Evolutionary conservation across 2,888 invertebrate species (phyloP), one percentile per base, ranked within the genome.

Genomic region (Psylliodes chrysocephalus): DNA sequence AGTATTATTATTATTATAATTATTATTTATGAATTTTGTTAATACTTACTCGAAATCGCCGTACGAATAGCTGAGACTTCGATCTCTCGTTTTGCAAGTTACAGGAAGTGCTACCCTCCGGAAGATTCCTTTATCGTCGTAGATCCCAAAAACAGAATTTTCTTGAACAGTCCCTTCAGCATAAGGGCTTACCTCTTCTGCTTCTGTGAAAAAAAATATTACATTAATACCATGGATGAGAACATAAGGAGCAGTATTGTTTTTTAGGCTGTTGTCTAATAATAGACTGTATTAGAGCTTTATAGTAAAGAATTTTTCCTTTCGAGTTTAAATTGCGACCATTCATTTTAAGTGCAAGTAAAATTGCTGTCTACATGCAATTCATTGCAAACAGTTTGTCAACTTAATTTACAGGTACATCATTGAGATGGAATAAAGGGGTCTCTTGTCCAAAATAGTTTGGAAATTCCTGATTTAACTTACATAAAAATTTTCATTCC

Each of bases 51-150:
- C 73, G 59, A 71, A 73, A 65, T 78, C 77, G 15, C 76, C 78
- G 52, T 77, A 76, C 4, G 75, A 73, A 60, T 75, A 76, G 68
- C 77, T 76, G n/a, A 77, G 33, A 54, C 75, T 77, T 68, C 77
- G 63, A 44, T 78, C 76, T 52, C 74, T 68, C 30, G 68, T 57
- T 25, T 63, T 60, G 60, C 60, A 69, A 46, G 70, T 60, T 18
- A 74, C 63, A 8, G 74, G 74, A 10, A 74, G 38, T 15, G 74
- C 67, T 0, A 74, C 74, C 52, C 55, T 64, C 54, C 74, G 63
- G 33, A 74, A 70, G n/a, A 68, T 53, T 1, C 74, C 74, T n/a
- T 66, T 63, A 42, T 69, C 59, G 33, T 74, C 74, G 49, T 74
- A 74, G n/a, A 74, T 72, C 1, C 74, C 74, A 67, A 74, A 74